A percentile compares a stretch with the other conserved stretches of the same genome.
Conservation (phyloP, 2,113 vertebrate species). For the Condylura cristata region DNA sequence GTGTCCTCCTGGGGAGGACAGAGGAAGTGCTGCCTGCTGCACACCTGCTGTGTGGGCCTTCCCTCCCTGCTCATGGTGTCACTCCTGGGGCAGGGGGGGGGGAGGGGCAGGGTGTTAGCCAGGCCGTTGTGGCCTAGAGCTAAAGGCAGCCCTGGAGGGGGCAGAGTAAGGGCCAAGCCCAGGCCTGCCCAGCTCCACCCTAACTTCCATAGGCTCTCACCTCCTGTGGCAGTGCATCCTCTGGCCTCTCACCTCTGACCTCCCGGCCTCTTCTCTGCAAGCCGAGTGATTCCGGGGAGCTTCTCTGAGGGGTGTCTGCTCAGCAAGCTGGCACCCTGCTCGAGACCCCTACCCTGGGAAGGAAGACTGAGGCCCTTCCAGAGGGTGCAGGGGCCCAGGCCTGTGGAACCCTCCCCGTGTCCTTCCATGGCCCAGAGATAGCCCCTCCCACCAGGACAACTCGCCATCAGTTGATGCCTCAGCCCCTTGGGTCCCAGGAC, state of each 20-base stretch:
- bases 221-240: not conserved
- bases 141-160: not conserved
- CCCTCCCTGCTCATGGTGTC: fast-evolving
- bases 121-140: no score
- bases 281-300: fast-evolving
- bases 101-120: no score
- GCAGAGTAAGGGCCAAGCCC: no score
- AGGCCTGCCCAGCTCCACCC: no score
- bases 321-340: not conserved
- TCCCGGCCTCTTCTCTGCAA: not conserved
- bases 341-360: not conserved
- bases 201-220: fast-evolving
- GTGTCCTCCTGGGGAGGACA: not conserved
- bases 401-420: not conserved
- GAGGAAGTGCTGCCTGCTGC: fast-evolving
- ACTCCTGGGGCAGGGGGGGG: no score
- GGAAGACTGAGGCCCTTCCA: not conserved
- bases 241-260: not conserved
- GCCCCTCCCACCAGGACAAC: not conserved
- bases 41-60: not conserved
- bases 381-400: not conserved
- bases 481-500: fast-evolving
- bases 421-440: not conserved
- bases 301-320: not conserved
- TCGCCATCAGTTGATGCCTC: not conserved